Evolutionary conservation across 2,113 vertebrate genomes (phyloP).

Genomic region (Ondatra zibethicus): DNA sequence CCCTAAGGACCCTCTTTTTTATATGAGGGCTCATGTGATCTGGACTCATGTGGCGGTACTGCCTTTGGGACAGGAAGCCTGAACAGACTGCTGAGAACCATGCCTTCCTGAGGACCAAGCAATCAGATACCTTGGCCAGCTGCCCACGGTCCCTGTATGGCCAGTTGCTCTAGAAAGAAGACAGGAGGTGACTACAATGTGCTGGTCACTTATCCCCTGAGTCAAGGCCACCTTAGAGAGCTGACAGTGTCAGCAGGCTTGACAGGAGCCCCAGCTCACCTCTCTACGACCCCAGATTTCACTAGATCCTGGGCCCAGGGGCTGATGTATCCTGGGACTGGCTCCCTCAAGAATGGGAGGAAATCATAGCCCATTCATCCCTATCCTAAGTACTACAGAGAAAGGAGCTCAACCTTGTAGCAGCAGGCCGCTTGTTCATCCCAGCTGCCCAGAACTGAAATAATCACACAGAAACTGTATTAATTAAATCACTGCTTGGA

Average conservation of each 20-base stretch:
- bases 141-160: rapidly evolving
- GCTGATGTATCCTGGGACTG: not conserved
- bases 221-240: not conserved
- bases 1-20: not conserved
- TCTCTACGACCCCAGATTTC: not conserved
- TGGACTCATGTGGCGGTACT: not conserved
- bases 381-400: not conserved
- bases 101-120: not conserved
- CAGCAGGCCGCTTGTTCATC: too few species aligned
- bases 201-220: not conserved
- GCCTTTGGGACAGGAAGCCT: not conserved
- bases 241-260: not conserved
- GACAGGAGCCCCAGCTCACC: not conserved
- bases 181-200: rapidly evolving
- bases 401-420: not conserved
- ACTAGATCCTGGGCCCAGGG: not conserved
- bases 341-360: not conserved
- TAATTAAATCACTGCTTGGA: too few species aligned
- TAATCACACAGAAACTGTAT: too few species aligned
- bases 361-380: too few species aligned
- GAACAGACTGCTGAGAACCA: not conserved
- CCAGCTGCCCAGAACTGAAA: too few species aligned
- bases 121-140: not conserved
- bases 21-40: not conserved
- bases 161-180: not conserved